These are phyloP conservation scores for Onthophagus sagittarius DNA, from an alignment of 2,888 invertebrate genomes.

Conservation along the genomic window DNA sequence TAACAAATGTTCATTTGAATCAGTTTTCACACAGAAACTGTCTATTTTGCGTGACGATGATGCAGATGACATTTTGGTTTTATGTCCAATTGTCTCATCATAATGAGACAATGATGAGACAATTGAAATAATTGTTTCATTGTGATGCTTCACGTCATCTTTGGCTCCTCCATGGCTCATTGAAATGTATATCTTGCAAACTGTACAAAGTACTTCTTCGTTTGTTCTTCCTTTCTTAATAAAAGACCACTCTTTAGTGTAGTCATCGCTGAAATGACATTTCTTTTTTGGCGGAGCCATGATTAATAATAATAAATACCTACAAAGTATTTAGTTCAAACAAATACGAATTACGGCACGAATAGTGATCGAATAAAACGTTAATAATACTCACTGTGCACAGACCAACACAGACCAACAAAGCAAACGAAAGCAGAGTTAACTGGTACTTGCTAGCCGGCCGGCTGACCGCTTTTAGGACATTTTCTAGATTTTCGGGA, in stretches of 20 bases:
- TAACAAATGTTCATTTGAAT: slow-evolving; percentile 16
- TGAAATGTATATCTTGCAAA: slow-evolving; percentile 8
- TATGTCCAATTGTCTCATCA: slow-evolving; percentile 11
- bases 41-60: slow-evolving; percentile 11
- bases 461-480: too few relatives aligned
- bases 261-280: slow-evolving; percentile 17
- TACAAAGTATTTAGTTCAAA: background rate
- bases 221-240: slow-evolving; percentile 14
- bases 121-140: background rate
- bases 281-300: slow-evolving; percentile 12
- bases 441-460: background rate
- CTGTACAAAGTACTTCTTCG: slow-evolving; percentile 15
- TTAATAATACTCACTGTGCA: background rate
- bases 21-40: slow-evolving; percentile 7
- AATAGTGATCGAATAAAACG: background rate
- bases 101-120: too few relatives aligned
- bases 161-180: slow-evolving; percentile 4
- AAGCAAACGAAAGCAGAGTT: background rate
- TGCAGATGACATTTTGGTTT: slow-evolving; percentile 5
- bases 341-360: background rate
- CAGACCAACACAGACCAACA: background rate
- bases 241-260: slow-evolving; percentile 17
- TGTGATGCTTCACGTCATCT: slow-evolving; percentile 14
- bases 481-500: too few relatives aligned
- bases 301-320: background rate